phyloP scores from a whole-genome alignment of 2,113 vertebrate genomes.

The Rhinolophus ferrumequinum region DNA sequence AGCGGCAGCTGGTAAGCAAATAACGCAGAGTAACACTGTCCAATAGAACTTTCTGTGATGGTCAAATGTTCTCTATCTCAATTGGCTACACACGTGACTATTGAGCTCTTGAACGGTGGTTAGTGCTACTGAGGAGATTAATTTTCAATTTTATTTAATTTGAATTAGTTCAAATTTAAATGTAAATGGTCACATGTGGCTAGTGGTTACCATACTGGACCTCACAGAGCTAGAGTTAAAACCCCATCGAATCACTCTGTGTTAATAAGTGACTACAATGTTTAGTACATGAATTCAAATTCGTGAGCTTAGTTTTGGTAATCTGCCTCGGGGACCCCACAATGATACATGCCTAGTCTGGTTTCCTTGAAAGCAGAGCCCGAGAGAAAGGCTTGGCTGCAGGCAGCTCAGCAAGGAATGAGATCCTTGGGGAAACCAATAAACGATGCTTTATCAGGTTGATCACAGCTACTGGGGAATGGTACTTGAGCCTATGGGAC shows the following conservation, averaged over 20 bases:
- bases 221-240: rapidly evolving
- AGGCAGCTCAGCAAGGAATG: not conserved
- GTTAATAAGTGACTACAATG: rapidly evolving
- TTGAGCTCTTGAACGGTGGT: not conserved
- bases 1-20: rapidly evolving
- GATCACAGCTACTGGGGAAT: rapidly evolving
- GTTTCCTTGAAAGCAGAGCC: not conserved
- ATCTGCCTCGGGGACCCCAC: no score
- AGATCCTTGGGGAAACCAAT: not conserved
- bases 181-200: rapidly evolving
- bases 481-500: rapidly evolving
- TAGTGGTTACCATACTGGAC: no score
- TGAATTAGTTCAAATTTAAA: not conserved
- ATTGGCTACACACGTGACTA: rapidly evolving
- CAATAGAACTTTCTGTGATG: not conserved
- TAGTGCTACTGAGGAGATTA: not conserved
- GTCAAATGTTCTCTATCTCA: rapidly evolving
- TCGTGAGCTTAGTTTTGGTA: not conserved
- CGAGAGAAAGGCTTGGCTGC: not conserved
- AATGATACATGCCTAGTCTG: not conserved
- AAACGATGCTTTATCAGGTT: rapidly evolving
- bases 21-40: rapidly evolving
- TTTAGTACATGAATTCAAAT: not conserved
- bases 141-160: not conserved
- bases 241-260: not conserved